Conservation (phyloP, 35 echinoderm and acorn worm species). For the Diadema setosum region DNA sequence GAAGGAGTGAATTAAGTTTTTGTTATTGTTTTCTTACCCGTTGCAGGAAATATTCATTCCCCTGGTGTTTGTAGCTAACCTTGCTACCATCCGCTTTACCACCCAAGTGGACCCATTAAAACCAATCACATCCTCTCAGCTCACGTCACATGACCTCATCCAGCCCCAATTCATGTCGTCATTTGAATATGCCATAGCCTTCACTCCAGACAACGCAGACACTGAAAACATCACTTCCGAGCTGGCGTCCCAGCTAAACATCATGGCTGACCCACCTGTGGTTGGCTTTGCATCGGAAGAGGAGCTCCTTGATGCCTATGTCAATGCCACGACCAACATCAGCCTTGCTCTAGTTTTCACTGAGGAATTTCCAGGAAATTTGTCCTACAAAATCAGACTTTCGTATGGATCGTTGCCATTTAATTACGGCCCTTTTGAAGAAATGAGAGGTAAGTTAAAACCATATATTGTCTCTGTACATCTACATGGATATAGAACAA, state of each 20-base stretch:
- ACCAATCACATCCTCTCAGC: neutral
- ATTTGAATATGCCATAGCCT: neutral
- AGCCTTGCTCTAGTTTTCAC: neutral
- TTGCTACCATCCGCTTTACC: neutral
- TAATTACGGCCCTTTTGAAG: neutral
- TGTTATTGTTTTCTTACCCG: neutral
- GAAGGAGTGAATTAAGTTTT: no score
- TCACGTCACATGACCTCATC: neutral
- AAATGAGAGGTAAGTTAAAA: conserved; percentile 6
- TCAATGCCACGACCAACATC: neutral
- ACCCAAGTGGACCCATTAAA: neutral
- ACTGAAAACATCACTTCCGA: neutral
- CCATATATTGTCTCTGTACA: no score
- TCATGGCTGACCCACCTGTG: neutral
- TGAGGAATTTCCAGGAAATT: conserved; percentile 17
- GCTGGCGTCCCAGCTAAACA: neutral
- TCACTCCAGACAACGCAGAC: neutral
- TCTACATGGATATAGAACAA: no score
- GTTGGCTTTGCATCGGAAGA: neutral
- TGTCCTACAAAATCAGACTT: conserved; percentile 34
- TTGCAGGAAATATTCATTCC: conserved; percentile 36
- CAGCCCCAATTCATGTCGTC: neutral
- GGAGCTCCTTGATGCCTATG: neutral
- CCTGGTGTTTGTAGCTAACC: neutral
- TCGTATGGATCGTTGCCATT: neutral